These are phyloP conservation scores for Esox masquinongy DNA, from an alignment of 2,797 vertebrate genomes.

Conservation along the genomic window DNA sequence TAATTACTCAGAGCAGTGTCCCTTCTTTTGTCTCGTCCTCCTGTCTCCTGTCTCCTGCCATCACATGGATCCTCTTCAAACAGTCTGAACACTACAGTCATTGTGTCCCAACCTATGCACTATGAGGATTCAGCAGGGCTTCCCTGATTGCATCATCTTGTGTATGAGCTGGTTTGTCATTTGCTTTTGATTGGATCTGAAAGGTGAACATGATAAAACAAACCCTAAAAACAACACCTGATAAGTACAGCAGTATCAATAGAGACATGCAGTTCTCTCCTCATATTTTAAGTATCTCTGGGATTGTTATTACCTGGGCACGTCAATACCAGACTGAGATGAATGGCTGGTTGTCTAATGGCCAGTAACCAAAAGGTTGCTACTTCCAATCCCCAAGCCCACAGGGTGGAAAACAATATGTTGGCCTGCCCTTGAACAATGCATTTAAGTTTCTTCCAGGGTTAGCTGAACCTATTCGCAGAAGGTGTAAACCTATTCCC, in stretches of 20 bases:
- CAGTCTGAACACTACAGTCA: constrained; percentile 50
- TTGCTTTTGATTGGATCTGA: not conserved
- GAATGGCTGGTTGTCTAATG: not conserved
- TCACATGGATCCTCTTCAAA: constrained; percentile 60
- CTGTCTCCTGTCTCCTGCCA: constrained; percentile 57
- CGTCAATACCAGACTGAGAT: not conserved
- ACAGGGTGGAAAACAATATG: no score
- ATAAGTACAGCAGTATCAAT: no score
- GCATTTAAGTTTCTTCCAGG: no score
- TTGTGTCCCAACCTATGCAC: constrained; percentile 24
- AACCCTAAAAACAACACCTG: no score
- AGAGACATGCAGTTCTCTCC: no score
- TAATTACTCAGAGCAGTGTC: constrained; percentile 48
- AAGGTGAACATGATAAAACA: not conserved
- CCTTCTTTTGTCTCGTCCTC: constrained; percentile 51
- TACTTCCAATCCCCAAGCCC: no score
- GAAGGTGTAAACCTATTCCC: no score
- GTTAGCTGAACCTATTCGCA: no score
- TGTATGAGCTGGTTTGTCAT: not conserved
- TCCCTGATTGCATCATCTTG: constrained; percentile 26
- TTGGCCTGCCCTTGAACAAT: no score
- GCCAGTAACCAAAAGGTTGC: no score
- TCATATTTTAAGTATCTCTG: not conserved
- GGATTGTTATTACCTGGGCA: not conserved
- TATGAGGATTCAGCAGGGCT: not conserved